Conservation (phyloP, 2,113 vertebrate genomes). For the Cyprinodon tularosa region DNA sequence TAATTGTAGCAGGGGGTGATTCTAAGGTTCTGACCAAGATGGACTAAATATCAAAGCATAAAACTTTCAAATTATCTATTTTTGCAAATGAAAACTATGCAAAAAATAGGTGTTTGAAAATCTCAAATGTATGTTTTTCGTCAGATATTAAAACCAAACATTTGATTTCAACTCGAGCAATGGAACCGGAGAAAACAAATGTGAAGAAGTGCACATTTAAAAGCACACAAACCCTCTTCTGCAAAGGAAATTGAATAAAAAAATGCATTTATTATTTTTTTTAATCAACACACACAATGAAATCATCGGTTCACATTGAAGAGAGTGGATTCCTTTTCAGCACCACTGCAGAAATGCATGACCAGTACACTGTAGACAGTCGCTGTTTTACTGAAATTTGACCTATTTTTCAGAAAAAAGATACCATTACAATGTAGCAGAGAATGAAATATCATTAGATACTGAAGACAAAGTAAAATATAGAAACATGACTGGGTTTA, state of each 20-base stretch:
- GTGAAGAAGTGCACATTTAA: neutral
- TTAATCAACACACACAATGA: constrained; percentile 50
- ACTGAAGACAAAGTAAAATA: constrained; percentile 20
- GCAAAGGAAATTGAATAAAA: neutral
- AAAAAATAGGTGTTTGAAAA: too few species aligned
- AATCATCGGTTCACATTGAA: constrained; percentile 26
- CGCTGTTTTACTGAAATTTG: constrained; percentile 19
- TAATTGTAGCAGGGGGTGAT: too few species aligned
- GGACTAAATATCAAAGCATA: too few species aligned
- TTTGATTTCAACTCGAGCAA: neutral
- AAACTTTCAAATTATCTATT: too few species aligned
- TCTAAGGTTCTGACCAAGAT: too few species aligned
- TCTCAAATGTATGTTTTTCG: too few species aligned
- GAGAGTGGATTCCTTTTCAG: constrained; percentile 13
- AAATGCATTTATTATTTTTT: constrained; percentile 36
- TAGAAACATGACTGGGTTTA: constrained; percentile 9
- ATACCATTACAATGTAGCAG: constrained; percentile 5
- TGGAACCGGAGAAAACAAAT: neutral
- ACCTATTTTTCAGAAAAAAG: constrained; percentile 6
- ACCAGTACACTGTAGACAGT: constrained; percentile 49
- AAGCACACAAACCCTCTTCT: neutral
- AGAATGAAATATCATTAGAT: constrained; percentile 12
- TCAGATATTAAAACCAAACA: too few species aligned
- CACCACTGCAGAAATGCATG: constrained; percentile 32
- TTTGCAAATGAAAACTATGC: too few species aligned